Percentiles rank a stretch among this genome's conserved stretches.
Conservation (phyloP, 2,888 invertebrate species). For the Nomada lathburiana region DNA sequence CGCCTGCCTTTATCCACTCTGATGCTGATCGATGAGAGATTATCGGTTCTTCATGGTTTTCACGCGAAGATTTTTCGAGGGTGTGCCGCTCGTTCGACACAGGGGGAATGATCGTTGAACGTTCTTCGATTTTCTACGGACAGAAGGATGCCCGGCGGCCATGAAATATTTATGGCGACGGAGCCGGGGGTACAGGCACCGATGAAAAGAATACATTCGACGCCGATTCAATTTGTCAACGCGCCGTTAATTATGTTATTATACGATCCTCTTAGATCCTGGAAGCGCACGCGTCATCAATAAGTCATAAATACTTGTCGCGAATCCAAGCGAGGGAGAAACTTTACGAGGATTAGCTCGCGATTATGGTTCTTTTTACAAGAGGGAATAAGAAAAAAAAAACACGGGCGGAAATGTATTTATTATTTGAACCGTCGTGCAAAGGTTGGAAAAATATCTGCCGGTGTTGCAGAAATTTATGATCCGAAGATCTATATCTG, state of each 20-base stretch:
- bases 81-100: slow-evolving; percentile 38
- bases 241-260: slow-evolving; percentile 83
- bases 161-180: slow-evolving; percentile 83
- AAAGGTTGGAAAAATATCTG: background rate
- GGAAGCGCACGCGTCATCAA: slow-evolving; percentile 77
- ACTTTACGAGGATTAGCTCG: slow-evolving; percentile 29
- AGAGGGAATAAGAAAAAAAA: background rate
- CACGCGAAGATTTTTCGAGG: slow-evolving; percentile 66
- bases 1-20: slow-evolving; percentile 50
- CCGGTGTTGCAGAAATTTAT: background rate
- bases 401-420: background rate
- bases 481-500: background rate
- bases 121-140: slow-evolving; percentile 81
- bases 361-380: slow-evolving; percentile 39
- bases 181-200: slow-evolving; percentile 40
- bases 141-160: slow-evolving; percentile 72
- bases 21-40: slow-evolving; percentile 84
- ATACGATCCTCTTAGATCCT: slow-evolving; percentile 72
- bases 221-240: slow-evolving; percentile 84
- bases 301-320: slow-evolving; percentile 76
- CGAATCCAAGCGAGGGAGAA: slow-evolving; percentile 9
- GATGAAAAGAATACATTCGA: slow-evolving; percentile 83
- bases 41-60: slow-evolving; percentile 77
- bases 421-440: too few relatives aligned
- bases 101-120: slow-evolving; percentile 66